These are phyloP conservation scores for Alethe diademata DNA, from an alignment of 2,113 vertebrate species.

Conservation along the genomic window DNA sequence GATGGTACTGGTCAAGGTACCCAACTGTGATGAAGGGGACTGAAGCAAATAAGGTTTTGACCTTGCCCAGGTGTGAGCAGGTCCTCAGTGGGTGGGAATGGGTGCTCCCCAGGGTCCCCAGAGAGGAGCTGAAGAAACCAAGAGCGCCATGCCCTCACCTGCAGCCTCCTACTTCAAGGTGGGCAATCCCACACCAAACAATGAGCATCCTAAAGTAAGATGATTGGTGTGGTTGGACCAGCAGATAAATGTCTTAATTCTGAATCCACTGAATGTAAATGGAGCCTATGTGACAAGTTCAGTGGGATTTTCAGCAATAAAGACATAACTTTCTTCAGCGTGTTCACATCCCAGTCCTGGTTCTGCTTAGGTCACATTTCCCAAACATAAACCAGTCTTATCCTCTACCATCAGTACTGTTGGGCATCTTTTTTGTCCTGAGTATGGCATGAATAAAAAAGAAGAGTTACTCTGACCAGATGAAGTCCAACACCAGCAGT, in stretches of 20 bases:
- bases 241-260: neutral
- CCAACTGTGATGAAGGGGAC: neutral
- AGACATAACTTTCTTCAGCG: neutral
- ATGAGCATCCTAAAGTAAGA: neutral
- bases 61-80: neutral
- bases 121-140: neutral
- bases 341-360: neutral
- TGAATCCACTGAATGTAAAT: neutral
- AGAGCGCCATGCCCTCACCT: fast-evolving
- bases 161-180: neutral
- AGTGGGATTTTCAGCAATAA: neutral
- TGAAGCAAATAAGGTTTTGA: neutral
- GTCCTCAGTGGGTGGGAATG: neutral
- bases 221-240: neutral
- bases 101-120: neutral
- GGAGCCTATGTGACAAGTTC: neutral
- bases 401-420: neutral
- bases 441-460: neutral
- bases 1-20: fast-evolving
- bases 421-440: neutral
- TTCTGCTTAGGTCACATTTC: neutral
- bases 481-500: neutral
- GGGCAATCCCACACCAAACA: neutral
- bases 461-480: neutral
- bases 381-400: neutral